Evolutionary conservation across 1,140 invertebrate species (phyloP), one percentile per base, ranked within the genome.

Genomic region (Drosophila setifemur): DNA sequence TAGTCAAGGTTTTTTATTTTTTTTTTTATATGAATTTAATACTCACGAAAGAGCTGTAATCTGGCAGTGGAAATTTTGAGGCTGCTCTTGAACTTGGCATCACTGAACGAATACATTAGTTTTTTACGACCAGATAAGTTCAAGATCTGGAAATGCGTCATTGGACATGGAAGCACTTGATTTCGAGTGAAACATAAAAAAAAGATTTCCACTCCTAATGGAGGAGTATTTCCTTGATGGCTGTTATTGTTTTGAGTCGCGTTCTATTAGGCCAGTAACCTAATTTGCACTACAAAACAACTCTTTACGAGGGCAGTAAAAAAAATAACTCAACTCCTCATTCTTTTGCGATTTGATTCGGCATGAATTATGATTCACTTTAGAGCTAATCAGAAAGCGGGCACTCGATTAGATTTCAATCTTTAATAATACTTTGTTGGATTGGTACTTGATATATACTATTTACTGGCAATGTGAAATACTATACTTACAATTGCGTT

Each of bases 401-500:
- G 8, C 18, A 14, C 31, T 39, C 37, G 66, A 69, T 69, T 69
- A 69, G 66, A 69, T 48, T 48, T n/a, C n/a, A 55, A 69, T 63
- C 42, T 43, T 12, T 18, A 29, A 25, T 25, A 8, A 25, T 16
- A 25, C 6, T 19, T 21, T 21, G 5, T 4, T 9, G 5, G 3
- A 1, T 4, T 9, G 5, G 3, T 1, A 8, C 8, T 14, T 0
- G 4, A 8, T 7, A 2, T n/a, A 8, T 8, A 26, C 8, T 5
- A 26, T 25, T 8, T 8, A 33, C 45, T 33, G 7, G 8, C 7
- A 48, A 11, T 18, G 40, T 25, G 33, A 7, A 45, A 14, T 86
- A 90, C 89, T 90, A 14, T 86, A 90, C 89, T 90, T 82, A 90
- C 89, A 89, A 78, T 90, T 90, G 45, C 82, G 78, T 47, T 90